A percentile compares a stretch with the other conserved stretches of the same genome.
These are phyloP conservation scores for Orthosia gothica DNA, from an alignment of 2,888 invertebrate species.

Conservation along the genomic window DNA sequence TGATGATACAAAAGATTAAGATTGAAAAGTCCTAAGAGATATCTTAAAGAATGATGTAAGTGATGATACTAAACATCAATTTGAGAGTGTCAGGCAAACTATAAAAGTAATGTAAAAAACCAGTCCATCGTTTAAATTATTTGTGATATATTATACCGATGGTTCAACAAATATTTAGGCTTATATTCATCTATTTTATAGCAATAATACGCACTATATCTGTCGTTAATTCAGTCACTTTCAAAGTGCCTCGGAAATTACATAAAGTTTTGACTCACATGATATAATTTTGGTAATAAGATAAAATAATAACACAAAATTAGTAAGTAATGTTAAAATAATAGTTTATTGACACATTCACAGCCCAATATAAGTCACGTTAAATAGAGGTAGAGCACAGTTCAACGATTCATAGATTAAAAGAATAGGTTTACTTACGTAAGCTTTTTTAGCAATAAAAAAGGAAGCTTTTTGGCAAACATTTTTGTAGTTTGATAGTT, in stretches of 20 bases:
- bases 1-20: constrained; percentile 29
- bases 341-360: constrained; percentile 74
- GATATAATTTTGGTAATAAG: constrained; percentile 71
- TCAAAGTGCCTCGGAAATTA: constrained; percentile 86
- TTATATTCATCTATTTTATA: constrained; percentile 81
- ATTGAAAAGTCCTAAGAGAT: constrained; percentile 38
- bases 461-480: constrained; percentile 86
- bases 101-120: constrained; percentile 71
- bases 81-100: constrained; percentile 47
- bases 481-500: constrained; percentile 84
- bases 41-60: constrained; percentile 58
- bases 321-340: constrained; percentile 72
- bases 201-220: constrained; percentile 82
- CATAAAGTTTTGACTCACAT: constrained; percentile 76
- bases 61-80: constrained; percentile 49
- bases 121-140: constrained; percentile 89
- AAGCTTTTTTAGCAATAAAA: constrained; percentile 89
- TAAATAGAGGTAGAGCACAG: constrained; percentile 83
- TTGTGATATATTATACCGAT: constrained; percentile 88
- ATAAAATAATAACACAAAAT: constrained; percentile 69
- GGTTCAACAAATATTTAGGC: constrained; percentile 82
- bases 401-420: constrained; percentile 82
- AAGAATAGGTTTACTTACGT: constrained; percentile 77
- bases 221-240: constrained; percentile 82
- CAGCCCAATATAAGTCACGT: constrained; percentile 77